These are phyloP conservation scores for Cephus pulcher DNA, from an alignment of 2,888 invertebrate genomes.

Conservation along the genomic window DNA sequence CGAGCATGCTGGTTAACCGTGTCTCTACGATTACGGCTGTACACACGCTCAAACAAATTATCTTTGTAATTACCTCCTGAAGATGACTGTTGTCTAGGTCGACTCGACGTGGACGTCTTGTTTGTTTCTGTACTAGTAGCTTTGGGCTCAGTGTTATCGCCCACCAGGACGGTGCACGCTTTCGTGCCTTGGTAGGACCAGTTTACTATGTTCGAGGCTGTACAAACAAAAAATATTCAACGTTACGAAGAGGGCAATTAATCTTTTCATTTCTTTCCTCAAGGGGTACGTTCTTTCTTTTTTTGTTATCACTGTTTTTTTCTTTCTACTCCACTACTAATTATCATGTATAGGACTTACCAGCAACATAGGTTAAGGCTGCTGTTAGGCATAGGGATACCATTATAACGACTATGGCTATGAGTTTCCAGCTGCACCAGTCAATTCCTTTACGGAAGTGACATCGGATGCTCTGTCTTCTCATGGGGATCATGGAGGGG, in stretches of 20 bases:
- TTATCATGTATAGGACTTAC: slow-evolving; percentile 67
- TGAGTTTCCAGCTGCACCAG: slow-evolving; percentile 93
- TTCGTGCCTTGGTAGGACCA: slow-evolving; percentile 88
- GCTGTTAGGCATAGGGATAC: slow-evolving; percentile 85
- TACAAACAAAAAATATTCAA: slow-evolving; percentile 42
- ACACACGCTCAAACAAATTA: slow-evolving; percentile 65
- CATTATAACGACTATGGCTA: slow-evolving; percentile 88
- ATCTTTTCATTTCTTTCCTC: too few species aligned
- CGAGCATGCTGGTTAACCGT: slow-evolving; percentile 73
- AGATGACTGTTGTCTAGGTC: slow-evolving; percentile 59
- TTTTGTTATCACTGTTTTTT: neutral
- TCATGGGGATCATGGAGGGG: slow-evolving; percentile 64
- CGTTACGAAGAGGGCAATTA: neutral
- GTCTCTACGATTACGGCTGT: slow-evolving; percentile 79
- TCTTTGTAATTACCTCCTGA: slow-evolving; percentile 69
- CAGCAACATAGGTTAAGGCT: slow-evolving; percentile 88
- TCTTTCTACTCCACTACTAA: too few species aligned
- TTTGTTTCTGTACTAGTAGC: slow-evolving; percentile 78
- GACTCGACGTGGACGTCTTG: slow-evolving; percentile 75
- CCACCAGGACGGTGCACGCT: slow-evolving; percentile 86
- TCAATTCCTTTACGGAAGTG: slow-evolving; percentile 89
- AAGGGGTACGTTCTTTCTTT: too few species aligned
- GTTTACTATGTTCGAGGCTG: slow-evolving; percentile 85
- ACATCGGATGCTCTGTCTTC: slow-evolving; percentile 75
- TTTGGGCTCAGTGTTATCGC: slow-evolving; percentile 80